Percentiles rank a stretch among this genome's conserved stretches.
phyloP scores from a whole-genome alignment of 2,797 vertebrate species.

The Pantherophis vulpinus region DNA sequence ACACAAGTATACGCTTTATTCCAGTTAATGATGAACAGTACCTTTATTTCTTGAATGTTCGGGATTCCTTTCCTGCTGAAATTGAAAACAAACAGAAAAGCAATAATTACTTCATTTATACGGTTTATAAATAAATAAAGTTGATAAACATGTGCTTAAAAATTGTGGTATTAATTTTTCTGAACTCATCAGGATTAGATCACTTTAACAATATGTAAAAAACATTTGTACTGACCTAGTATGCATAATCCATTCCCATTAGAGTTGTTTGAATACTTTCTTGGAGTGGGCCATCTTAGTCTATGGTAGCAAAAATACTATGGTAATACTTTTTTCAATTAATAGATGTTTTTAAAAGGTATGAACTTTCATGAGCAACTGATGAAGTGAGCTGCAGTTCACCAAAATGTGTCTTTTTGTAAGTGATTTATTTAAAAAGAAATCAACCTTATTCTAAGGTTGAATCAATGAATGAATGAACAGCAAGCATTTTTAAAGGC shows the following conservation, averaged over 20 bases:
- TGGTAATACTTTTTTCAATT: not conserved
- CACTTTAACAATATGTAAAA: not conserved
- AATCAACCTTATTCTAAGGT: too few relatives aligned
- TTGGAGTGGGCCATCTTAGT: not conserved
- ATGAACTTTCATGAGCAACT: not conserved
- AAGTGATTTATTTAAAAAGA: not conserved
- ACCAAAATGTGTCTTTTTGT: not conserved
- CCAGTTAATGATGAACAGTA: conserved; percentile 56
- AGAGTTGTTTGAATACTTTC: not conserved
- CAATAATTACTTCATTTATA: not conserved
- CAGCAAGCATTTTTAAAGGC: not conserved
- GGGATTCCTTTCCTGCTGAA: conserved; percentile 86
- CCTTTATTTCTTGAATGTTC: conserved; percentile 84
- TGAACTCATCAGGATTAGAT: not conserved
- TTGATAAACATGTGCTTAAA: not conserved
- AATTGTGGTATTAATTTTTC: not conserved
- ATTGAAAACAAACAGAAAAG: conserved; percentile 68
- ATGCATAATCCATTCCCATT: not conserved
- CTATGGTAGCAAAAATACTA: not conserved
- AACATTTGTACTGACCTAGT: not conserved
- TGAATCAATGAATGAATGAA: not conserved
- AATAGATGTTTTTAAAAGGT: not conserved
- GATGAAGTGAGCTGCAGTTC: not conserved
- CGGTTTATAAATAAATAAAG: not conserved
- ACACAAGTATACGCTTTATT: not conserved